Evolutionary conservation across 2,113 vertebrate genomes (phyloP).

Genomic region (Merops nubicus): DNA sequence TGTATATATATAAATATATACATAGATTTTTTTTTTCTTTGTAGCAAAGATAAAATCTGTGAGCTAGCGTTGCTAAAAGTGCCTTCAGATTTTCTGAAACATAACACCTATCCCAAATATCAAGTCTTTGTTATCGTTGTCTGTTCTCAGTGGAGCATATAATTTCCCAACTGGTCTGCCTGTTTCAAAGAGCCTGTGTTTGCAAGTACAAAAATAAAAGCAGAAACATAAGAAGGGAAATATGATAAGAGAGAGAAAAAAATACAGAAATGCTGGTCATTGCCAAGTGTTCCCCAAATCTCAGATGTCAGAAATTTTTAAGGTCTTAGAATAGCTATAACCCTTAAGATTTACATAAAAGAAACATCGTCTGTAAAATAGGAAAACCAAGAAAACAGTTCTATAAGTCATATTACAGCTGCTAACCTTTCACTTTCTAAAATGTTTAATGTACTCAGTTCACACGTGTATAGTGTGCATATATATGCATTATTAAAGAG

Average conservation of each 20-base stretch:
- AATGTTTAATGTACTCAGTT: not conserved
- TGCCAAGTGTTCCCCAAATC: not conserved
- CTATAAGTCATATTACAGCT: not conserved
- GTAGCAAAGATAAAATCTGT: not conserved
- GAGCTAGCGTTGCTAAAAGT: not conserved
- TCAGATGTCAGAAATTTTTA: not conserved
- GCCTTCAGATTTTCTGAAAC: not conserved
- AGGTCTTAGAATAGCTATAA: not conserved
- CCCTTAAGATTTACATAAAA: not conserved
- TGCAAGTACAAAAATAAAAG: not conserved
- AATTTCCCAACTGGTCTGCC: not conserved
- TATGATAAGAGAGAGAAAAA: not conserved
- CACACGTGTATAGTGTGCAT: not conserved
- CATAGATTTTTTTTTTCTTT: not conserved
- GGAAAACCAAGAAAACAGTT: not conserved
- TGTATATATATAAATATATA: not conserved
- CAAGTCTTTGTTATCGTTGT: not conserved
- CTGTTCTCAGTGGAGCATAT: not conserved
- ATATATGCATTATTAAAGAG: not conserved
- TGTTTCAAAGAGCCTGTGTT: not conserved
- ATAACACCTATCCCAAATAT: not conserved
- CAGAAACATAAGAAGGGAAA: not conserved
- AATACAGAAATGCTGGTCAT: not conserved
- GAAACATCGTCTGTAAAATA: not conserved
- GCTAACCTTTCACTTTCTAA: not conserved